These are phyloP conservation scores for Hybognathus amarus DNA, from an alignment of 2,797 vertebrate species.

Conservation along the genomic window DNA sequence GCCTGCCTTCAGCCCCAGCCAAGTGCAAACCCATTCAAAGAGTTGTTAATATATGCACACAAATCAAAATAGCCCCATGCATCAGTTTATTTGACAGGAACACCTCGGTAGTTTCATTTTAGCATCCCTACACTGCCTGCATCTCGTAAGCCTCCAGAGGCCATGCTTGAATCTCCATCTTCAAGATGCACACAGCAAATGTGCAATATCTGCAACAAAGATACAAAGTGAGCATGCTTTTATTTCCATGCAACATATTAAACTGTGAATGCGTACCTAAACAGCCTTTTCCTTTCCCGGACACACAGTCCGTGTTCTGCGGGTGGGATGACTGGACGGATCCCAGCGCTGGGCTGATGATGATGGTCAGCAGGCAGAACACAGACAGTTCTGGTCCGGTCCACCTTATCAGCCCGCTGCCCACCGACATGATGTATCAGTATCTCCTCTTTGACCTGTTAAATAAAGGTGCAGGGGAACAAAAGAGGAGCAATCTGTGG, in stretches of 20 bases:
- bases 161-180: conserved; percentile 38
- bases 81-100: conserved; percentile 28
- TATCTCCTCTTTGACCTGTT: conserved; percentile 31
- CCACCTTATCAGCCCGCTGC: conserved; percentile 18
- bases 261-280: conserved; percentile 47
- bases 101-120: conserved; percentile 4
- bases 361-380: conserved; percentile 55
- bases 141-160: conserved; percentile 27
- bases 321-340: conserved; percentile 57
- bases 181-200: conserved; percentile 11
- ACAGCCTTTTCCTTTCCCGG: conserved; percentile 62
- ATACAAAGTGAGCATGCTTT: conserved; percentile 9
- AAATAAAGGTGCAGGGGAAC: conserved; percentile 4
- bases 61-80: neutral
- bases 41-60: neutral
- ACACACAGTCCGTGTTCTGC: conserved; percentile 55
- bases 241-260: neutral
- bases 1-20: neutral
- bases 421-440: conserved; percentile 25
- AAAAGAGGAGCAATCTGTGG: conserved; percentile 22
- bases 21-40: conserved; percentile 4
- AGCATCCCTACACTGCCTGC: conserved; percentile 37
- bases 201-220: conserved; percentile 29
- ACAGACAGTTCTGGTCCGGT: conserved; percentile 38
- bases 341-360: conserved; percentile 51